These are phyloP conservation scores for Drosophila bipectinata DNA, from an alignment of 1,140 invertebrate genomes.

Conservation along the genomic window DNA sequence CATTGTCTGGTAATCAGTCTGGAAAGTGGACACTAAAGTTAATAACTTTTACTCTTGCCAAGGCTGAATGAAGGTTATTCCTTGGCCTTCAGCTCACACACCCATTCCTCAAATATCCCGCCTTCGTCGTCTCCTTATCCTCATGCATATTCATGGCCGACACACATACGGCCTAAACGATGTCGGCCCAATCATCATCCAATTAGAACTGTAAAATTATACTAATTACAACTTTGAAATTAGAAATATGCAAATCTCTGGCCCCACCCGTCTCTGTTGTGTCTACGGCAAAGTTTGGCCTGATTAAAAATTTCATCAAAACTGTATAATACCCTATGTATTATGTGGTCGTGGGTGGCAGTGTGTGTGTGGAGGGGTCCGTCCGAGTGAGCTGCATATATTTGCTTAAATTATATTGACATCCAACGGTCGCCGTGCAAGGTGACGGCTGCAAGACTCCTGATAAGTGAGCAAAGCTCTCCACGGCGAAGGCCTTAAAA, in stretches of 20 bases:
- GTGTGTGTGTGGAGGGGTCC: conserved; percentile 5
- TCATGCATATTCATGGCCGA: conserved; percentile 65
- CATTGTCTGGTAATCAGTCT: too few species aligned
- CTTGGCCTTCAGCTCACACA: conserved; percentile 27
- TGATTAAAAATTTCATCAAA: conserved; percentile 75
- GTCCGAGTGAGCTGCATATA: conserved; percentile 60
- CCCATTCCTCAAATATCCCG: not conserved
- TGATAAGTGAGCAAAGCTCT: conserved; percentile 71
- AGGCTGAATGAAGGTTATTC: conserved; percentile 62
- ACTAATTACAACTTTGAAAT: conserved; percentile 83
- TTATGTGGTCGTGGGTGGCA: not conserved
- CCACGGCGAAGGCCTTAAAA: conserved; percentile 44
- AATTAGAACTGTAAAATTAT: conserved; percentile 82
- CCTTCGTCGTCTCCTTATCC: conserved; percentile 3
- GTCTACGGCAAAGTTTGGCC: conserved; percentile 54
- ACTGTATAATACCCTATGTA: conserved; percentile 11
- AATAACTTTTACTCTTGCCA: conserved; percentile 65
- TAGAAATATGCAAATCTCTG: conserved; percentile 77
- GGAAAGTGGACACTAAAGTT: conserved; percentile 59
- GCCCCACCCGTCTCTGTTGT: conserved; percentile 15
- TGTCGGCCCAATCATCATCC: conserved; percentile 77
- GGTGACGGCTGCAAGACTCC: conserved; percentile 59
- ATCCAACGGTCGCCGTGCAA: conserved; percentile 59
- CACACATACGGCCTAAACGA: conserved; percentile 62
- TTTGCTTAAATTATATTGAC: conserved; percentile 81